phyloP scores from a whole-genome alignment of 2,797 vertebrate species.

The Prionace glauca region DNA sequence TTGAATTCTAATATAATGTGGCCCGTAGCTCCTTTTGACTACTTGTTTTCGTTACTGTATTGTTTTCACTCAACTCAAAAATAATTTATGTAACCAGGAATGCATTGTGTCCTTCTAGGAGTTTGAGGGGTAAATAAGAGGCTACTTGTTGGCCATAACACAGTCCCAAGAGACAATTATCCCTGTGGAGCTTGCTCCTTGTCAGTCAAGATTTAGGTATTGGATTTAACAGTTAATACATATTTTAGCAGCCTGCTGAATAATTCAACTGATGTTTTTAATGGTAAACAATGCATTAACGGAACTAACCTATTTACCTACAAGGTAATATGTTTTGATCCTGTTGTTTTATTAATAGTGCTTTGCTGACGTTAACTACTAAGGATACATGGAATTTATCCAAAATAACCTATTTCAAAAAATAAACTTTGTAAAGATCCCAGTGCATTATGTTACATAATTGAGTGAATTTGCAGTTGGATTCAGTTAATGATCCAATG shows the following conservation, averaged over 20 bases:
- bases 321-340: not conserved
- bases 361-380: not conserved
- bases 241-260: not conserved
- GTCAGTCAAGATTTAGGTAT: not conserved
- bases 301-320: not conserved
- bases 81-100: not conserved
- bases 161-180: not conserved
- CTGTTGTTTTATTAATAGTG: not conserved
- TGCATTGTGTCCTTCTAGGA: too few species aligned
- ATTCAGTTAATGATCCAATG: too few species aligned
- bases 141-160: not conserved
- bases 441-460: not conserved
- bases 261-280: not conserved
- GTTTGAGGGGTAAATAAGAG: not conserved
- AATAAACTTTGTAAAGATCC: not conserved
- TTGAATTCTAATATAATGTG: not conserved
- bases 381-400: not conserved
- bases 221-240: not conserved
- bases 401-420: not conserved
- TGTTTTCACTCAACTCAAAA: not conserved
- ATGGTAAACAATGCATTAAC: not conserved
- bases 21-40: not conserved
- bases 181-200: not conserved
- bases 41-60: not conserved
- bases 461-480: not conserved